Base-by-base conservation (phyloP, 2,113 vertebrate genomes). In the Abramis brama region DNA sequence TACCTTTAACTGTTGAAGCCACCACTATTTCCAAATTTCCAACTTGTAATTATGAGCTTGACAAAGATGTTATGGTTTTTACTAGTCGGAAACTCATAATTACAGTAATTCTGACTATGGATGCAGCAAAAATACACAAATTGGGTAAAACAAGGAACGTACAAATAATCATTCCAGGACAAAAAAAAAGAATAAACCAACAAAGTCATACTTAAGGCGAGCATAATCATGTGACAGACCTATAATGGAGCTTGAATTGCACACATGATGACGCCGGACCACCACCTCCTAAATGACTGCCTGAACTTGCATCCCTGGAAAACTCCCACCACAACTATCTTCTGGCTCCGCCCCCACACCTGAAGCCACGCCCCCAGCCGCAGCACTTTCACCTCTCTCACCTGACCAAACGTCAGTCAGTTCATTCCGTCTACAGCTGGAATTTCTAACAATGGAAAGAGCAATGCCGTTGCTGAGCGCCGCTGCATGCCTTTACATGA, bases 401-500 rank as follows among this genome's bases (percentile, higher is more conserved):
- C 60, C 79, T 50, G 43, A 66, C 43, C n/a, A 50, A 82, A 47
- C 2, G 9, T 13, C 0, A 30, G 47, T 23, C 25, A 1, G 25
- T 33, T 82, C 43, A 13, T 57, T 25, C n/a, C n/a, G 10, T 19
- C 6, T 30, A 83, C 30, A 39, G 21, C 55, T 82, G 79, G 50
- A 81, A 59, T 73, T 39, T 30, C 55, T 52, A 50, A 86, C 81
- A 88, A 84, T 84, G 55, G 36, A 84, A 81, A n/a, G 43, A 62
- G 21, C 23, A 33, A 36, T 7, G 77, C 60, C 43, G 27, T 47
- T 33, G 30, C 30, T 10, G 68, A 77, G 60, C 47, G n/a, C 73
- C 36, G 8, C 21, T 77, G 80, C 82, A 30, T 77, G 88, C 84
- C 85, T 86, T 45, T 70, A 85, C 88, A 33, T 78, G 82, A 86